Conservation (phyloP, 2,888 invertebrate genomes). For the Ashinkailepas kermadecensis region DNA sequence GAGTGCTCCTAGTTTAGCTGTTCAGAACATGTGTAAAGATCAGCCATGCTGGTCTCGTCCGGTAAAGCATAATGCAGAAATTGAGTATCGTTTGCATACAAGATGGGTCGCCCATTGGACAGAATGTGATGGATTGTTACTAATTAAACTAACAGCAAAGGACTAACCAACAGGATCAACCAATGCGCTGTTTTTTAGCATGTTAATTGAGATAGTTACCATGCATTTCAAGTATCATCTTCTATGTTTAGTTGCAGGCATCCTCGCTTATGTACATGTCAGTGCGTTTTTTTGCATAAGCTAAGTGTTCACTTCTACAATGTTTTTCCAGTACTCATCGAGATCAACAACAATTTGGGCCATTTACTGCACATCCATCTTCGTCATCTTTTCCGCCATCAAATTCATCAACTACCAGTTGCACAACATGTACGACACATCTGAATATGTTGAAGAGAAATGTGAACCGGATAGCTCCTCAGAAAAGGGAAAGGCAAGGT, state of each 20-base stretch:
- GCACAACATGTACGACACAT: constrained; percentile 89
- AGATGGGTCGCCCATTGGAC: too few relatives aligned
- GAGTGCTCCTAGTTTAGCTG: too few relatives aligned
- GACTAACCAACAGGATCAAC: too few relatives aligned
- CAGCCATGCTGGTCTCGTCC: too few relatives aligned
- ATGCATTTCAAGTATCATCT: constrained; percentile 10
- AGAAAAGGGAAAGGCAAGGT: not conserved
- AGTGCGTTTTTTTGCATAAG: constrained; percentile 9
- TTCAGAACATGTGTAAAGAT: too few relatives aligned
- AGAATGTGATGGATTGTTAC: too few relatives aligned
- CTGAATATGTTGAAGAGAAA: constrained; percentile 48
- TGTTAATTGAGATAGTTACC: too few relatives aligned
- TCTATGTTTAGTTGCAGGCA: constrained; percentile 12
- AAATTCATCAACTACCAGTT: constrained; percentile 83
- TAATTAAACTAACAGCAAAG: too few relatives aligned
- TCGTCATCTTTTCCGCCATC: constrained; percentile 66
- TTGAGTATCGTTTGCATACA: too few relatives aligned
- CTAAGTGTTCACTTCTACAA: not conserved
- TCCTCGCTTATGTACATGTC: not conserved
- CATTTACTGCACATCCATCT: constrained; percentile 73
- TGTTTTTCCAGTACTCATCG: constrained; percentile 69
- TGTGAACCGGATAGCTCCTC: constrained; percentile 14
- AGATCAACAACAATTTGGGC: constrained; percentile 68
- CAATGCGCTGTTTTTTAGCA: too few relatives aligned
- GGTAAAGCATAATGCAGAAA: too few relatives aligned